Percentiles rank a stretch among this genome's conserved stretches.
These are phyloP conservation scores for Chaetodon trifascialis DNA, from an alignment of 2,113 vertebrate species.

Conservation along the genomic window DNA sequence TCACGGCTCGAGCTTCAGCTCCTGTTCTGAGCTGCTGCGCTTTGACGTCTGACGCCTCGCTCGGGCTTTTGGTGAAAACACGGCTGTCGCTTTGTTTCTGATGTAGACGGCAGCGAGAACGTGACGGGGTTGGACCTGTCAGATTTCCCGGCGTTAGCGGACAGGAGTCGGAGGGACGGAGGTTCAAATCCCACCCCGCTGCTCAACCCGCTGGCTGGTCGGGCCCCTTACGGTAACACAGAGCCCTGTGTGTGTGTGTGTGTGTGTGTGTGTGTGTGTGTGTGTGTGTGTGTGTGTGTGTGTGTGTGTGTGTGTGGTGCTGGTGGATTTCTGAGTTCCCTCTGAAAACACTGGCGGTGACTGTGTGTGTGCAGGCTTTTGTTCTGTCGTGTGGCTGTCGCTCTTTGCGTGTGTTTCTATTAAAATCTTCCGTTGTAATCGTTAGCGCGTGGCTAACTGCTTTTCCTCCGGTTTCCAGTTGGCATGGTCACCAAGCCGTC, in stretches of 20 bases:
- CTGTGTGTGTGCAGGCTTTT: not conserved
- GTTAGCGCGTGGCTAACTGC: not conserved
- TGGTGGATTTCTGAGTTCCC: too few species aligned
- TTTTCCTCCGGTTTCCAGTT: slow-evolving; percentile 81
- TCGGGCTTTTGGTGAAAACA: too few species aligned
- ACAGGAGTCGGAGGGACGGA: slow-evolving; percentile 98
- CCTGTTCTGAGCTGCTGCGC: too few species aligned
- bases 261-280: too few species aligned
- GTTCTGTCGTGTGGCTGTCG: too few species aligned
- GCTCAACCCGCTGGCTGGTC: slow-evolving; percentile 98
- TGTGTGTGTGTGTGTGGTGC: too few species aligned
- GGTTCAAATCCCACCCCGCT: slow-evolving; percentile 96
- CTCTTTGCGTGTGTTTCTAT: too few species aligned
- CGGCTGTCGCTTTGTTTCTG: too few species aligned
- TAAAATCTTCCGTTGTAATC: too few species aligned
- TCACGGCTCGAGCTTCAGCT: not conserved
- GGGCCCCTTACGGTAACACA: slow-evolving; percentile 95
- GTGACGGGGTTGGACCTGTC: slow-evolving; percentile 98
- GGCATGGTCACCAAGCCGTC: slow-evolving; percentile 99
- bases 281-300: too few species aligned
- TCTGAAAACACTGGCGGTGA: not conserved
- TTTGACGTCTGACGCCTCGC: not conserved
- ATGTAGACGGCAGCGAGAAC: slow-evolving; percentile 97
- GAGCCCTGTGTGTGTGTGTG: too few species aligned
- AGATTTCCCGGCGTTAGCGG: slow-evolving; percentile 98